Base-by-base conservation (phyloP, 2,888 invertebrate genomes). In the Argyra leucocephala region DNA sequence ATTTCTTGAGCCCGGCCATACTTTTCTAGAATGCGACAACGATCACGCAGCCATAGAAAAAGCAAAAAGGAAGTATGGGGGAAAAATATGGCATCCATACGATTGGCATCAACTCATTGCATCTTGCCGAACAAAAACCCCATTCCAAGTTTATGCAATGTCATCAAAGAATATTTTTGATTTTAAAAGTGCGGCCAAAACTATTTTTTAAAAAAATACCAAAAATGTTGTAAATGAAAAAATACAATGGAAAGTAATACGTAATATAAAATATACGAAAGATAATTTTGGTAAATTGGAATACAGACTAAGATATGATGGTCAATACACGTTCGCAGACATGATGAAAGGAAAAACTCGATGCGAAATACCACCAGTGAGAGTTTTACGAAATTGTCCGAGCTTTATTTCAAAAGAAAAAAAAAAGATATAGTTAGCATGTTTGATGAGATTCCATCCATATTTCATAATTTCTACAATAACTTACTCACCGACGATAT, bases 201-300 rank as follows among this genome's bases (percentile, higher is more conserved):
- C 12, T 22, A 10, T 9, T 58, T 59, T 59, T 59, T 22, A 22
- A 22, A 59, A 15, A 59, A 59, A 21, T 12, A 22, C 21, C 21
- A 21, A 22, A 59, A 59, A 59, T 22, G 21, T 22, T 22, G 10
- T 22, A 22, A 59, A 22, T 22, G 58, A 2, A 22, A 22, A 59
- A 59, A 59, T 22, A 59, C n/a, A 59, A 59, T 59, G 58, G 58
- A 59, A 22, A 3, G 3, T 22, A 22, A 59, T 59, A 59, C 21
- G 58, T 4, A 22, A 22, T 59, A 22, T 59, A 12, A 22, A 59
- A 59, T 59, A 59, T 59, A 3, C 21, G 22, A 59, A 59, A 23
- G 58, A 59, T 1, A 12, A 59, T 59, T 59, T 21, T 59, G 58
- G 58, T 22, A 59, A 21, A 22, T 59, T 59, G 22, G 22, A 22